Percentiles rank a stretch among this genome's conserved stretches.
phyloP scores from a whole-genome alignment of 2,888 invertebrate species.

The Diloba caeruleocephala region DNA sequence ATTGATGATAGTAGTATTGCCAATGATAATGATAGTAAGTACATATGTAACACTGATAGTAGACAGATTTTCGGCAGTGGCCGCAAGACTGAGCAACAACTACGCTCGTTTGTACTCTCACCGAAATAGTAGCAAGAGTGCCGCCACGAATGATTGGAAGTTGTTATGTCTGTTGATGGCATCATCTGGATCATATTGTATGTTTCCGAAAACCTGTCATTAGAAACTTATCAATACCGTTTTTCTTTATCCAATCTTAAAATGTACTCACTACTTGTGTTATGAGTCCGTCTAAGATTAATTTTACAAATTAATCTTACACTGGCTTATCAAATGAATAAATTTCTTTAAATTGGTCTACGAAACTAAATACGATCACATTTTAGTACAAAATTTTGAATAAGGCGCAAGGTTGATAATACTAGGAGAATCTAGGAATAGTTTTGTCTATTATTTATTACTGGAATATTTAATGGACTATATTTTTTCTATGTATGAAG shows the following conservation, averaged over 20 bases:
- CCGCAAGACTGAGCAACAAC: conserved; percentile 62
- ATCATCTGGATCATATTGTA: conserved; percentile 94
- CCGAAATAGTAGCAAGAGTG: conserved; percentile 97
- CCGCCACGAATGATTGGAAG: conserved; percentile 97
- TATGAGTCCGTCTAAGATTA: conserved; percentile 46
- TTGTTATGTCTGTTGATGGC: conserved; percentile 98
- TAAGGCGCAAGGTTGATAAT: conserved; percentile 33
- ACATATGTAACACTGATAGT: conserved; percentile 66
- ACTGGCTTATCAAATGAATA: conserved; percentile 27
- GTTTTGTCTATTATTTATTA: conserved; percentile 29
- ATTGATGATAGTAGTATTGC: conserved; percentile 58
- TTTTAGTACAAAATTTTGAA: conserved; percentile 34
- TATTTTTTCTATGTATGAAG: conserved; percentile 34
- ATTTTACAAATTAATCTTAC: conserved; percentile 37
- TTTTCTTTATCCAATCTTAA: conserved; percentile 50
- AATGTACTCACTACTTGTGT: conserved; percentile 55
- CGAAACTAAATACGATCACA: conserved; percentile 39
- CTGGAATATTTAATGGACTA: conserved; percentile 40
- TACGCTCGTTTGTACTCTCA: conserved; percentile 88
- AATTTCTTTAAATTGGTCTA: conserved; percentile 34
- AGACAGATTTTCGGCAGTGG: conserved; percentile 67
- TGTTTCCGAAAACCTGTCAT: conserved; percentile 97
- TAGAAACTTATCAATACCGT: conserved; percentile 72
- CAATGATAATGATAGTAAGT: conserved; percentile 63
- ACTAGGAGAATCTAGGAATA: conserved; percentile 36